Percentiles rank a stretch among this genome's conserved stretches.
Evolutionary conservation across 2,888 invertebrate genomes (phyloP).

Genomic region (Eupeodes latifasciatus): DNA sequence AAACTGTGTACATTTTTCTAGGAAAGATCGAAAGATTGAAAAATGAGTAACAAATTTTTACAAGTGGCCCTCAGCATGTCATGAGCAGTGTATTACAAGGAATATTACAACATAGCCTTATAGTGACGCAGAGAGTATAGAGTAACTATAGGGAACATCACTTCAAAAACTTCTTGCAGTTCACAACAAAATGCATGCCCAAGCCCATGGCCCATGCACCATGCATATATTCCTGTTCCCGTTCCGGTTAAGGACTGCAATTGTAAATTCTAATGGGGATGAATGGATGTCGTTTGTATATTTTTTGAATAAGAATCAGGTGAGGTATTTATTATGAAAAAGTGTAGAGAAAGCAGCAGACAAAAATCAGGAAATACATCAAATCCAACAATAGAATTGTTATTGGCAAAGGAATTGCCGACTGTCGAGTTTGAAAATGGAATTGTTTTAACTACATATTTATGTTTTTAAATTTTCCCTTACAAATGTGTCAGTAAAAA

Average conservation of each 20-base stretch:
- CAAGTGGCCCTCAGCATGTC: not conserved
- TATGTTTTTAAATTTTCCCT: not conserved
- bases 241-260: conserved; percentile 27
- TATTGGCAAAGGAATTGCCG: conserved; percentile 9
- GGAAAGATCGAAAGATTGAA: too few species aligned
- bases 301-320: conserved; percentile 44
- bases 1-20: too few species aligned
- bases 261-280: conserved; percentile 35
- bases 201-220: not conserved
- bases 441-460: not conserved
- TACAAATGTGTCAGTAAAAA: not conserved
- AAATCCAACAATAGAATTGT: not conserved
- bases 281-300: conserved; percentile 45
- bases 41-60: too few species aligned
- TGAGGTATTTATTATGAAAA: conserved; percentile 42
- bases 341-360: not conserved
- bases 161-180: conserved; percentile 30
- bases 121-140: not conserved
- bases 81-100: too few species aligned
- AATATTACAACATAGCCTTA: not conserved
- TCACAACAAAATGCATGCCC: conserved; percentile 45
- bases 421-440: not conserved
- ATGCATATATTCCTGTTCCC: conserved; percentile 15
- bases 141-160: not conserved
- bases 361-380: conserved; percentile 17